Evolutionary conservation across 2,797 vertebrate species (phyloP).

Genomic region (Clamator glandarius): DNA sequence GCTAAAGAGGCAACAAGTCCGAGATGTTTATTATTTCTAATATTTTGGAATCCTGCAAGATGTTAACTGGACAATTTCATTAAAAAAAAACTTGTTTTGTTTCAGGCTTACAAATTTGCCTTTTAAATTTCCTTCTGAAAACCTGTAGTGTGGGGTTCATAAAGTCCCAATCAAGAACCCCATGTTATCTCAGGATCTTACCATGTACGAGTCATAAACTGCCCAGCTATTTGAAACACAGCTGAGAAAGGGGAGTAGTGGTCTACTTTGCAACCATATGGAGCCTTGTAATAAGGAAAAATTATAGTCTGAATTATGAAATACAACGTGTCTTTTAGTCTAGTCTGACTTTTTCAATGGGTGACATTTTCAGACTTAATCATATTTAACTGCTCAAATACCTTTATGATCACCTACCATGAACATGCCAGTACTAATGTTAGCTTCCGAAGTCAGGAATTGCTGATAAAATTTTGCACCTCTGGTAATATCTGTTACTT

Average conservation of each 20-base stretch:
- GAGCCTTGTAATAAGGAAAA: not conserved
- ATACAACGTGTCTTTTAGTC: not conserved
- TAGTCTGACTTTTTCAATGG: not conserved
- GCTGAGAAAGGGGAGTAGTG: not conserved
- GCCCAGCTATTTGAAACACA: not conserved
- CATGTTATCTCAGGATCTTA: not conserved
- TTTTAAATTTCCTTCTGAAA: slow-evolving; percentile 13
- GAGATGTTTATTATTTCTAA: slow-evolving; percentile 69
- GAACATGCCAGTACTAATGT: rapidly evolving
- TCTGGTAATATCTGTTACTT: not conserved
- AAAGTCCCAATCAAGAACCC: not conserved
- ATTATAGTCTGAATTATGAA: not conserved
- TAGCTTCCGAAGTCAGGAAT: not conserved
- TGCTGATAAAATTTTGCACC: not conserved
- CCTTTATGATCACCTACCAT: not conserved
- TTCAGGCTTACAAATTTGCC: slow-evolving; percentile 2
- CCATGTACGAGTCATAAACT: not conserved
- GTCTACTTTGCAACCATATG: not conserved
- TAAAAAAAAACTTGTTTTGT: slow-evolving; percentile 18
- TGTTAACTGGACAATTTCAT: slow-evolving; percentile 38
- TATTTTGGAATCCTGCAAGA: slow-evolving; percentile 50
- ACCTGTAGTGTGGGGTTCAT: not conserved
- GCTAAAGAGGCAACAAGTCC: slow-evolving; percentile 47
- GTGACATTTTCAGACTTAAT: not conserved
- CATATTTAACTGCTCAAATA: not conserved